Base-by-base conservation (phyloP, 2,888 invertebrate species). In the Drosophila incognita region DNA sequence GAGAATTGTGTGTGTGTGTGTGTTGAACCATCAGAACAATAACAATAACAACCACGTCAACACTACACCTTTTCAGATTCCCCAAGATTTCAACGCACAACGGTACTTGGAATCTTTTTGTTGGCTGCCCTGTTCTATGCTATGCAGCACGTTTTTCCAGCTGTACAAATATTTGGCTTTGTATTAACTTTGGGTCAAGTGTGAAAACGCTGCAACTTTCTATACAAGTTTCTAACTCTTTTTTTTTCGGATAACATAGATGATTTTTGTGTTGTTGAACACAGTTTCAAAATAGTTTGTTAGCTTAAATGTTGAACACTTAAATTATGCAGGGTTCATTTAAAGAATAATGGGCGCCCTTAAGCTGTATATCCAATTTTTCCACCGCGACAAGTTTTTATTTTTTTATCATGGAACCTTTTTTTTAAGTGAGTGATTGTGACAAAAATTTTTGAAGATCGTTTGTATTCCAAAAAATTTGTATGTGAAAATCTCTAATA, bases 181-280 rank as follows among this genome's bases (percentile, higher is more conserved):
- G 81, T 79, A 79, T 80, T 79, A 80, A 65, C 78, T 76, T 35
- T 73, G 68, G 79, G 77, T 81, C 79, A 79, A 79, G 81, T 81
- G 60, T 76, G 66, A 65, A 53, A 18, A 29, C 59, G 42, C 54
- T 60, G 57, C 46, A 76, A 76, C 79, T 79, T 79, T 79, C 81
- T 81, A 67, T 52, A 57, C 40, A 51, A 62, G 56, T 46, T 76
- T 70, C 27, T 64, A 64, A 42, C 24, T 15, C 35, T 29, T 38
- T 46, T 46, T 29, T 35, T 49, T 57, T 35, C 33, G n/a, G 24
- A 21, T 21, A 49, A 53, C 35, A 35, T 40, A 51, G 48, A 35
- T 35, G 33, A 8, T 49, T 4, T 33, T 15, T 2, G 38, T 64
- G 3, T 31, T 31, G 18, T 24, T n/a, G 18, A 27, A 21, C 38